A percentile compares a stretch with the other conserved stretches of the same genome.
Conservation (phyloP, 2,888 invertebrate species). For the Athalia circularis region DNA sequence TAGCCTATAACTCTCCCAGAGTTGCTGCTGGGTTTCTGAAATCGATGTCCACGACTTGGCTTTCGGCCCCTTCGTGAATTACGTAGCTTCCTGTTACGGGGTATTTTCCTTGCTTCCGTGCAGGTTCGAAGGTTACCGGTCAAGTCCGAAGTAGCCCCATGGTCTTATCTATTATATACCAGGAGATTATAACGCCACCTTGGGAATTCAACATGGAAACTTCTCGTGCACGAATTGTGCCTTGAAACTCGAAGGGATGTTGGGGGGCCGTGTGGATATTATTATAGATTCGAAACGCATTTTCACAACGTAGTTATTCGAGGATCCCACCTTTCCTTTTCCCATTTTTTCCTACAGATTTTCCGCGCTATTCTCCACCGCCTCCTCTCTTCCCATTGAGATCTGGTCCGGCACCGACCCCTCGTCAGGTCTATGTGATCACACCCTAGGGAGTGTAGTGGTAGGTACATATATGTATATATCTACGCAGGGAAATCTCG, state of each 20-base stretch:
- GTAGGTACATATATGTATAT: too few relatives aligned
- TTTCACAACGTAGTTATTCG: neutral
- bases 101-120: slow-evolving; percentile 11
- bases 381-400: slow-evolving; percentile 5
- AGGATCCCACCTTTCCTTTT: neutral
- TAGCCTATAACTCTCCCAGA: slow-evolving; percentile 28
- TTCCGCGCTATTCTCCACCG: neutral
- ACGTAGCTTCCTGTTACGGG: slow-evolving; percentile 22
- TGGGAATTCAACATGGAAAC: neutral
- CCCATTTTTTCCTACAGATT: neutral
- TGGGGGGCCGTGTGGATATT: neutral
- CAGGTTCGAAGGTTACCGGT: slow-evolving; percentile 26
- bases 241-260: neutral
- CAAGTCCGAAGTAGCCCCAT: slow-evolving; percentile 18
- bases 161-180: slow-evolving; percentile 10
- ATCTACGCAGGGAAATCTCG: slow-evolving; percentile 44
- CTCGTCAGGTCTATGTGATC: slow-evolving; percentile 36
- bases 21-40: slow-evolving; percentile 31
- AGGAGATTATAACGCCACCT: slow-evolving; percentile 26
- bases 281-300: slow-evolving; percentile 1
- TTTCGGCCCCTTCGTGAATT: slow-evolving; percentile 34
- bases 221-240: neutral
- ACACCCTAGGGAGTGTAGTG: slow-evolving; percentile 36
- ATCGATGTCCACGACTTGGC: slow-evolving; percentile 40
- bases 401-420: slow-evolving; percentile 35